Percentiles rank a stretch among this genome's conserved stretches.
These are phyloP conservation scores for Cassiopea xamachana DNA, from an alignment of 30 jellyfish, hydroid and myxozoan species.

Conservation along the genomic window DNA sequence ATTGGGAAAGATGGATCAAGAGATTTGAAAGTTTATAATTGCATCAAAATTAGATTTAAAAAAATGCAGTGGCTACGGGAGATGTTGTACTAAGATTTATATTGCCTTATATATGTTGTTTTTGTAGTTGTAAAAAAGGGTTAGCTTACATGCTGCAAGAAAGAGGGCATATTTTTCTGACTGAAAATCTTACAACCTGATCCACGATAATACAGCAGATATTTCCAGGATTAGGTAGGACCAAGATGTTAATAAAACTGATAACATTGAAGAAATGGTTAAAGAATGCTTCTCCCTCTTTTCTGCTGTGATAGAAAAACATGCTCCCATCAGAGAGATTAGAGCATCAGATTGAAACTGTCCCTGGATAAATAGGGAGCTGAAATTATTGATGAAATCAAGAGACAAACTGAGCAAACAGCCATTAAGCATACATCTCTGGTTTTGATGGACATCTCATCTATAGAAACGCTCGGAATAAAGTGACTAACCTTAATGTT, in stretches of 20 bases:
- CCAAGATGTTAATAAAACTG: conserved; percentile 27
- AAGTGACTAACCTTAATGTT: neutral
- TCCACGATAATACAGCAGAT: neutral
- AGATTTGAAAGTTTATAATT: no score
- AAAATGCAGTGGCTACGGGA: no score
- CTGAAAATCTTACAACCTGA: no score
- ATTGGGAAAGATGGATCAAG: no score
- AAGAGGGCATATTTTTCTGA: no score
- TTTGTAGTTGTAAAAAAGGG: no score
- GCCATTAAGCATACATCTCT: neutral
- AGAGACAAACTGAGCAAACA: conserved; percentile 20
- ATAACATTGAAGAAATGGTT: conserved; percentile 27
- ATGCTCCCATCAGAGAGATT: conserved; percentile 23
- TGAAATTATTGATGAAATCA: conserved; percentile 17
- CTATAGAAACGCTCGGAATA: conserved; percentile 39
- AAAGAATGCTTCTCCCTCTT: conserved; percentile 12
- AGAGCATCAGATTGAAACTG: conserved; percentile 34
- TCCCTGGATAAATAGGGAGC: conserved; percentile 36
- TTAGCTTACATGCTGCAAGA: no score
- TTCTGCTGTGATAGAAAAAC: conserved; percentile 22
- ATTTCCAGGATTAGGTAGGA: conserved; percentile 41
- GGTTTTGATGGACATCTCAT: conserved; percentile 35
- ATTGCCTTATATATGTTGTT: no score
- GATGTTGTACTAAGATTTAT: no score
- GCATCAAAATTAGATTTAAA: no score